Conservation (phyloP, 2,797 vertebrate genomes). For the Sorex maritimensis region DNA sequence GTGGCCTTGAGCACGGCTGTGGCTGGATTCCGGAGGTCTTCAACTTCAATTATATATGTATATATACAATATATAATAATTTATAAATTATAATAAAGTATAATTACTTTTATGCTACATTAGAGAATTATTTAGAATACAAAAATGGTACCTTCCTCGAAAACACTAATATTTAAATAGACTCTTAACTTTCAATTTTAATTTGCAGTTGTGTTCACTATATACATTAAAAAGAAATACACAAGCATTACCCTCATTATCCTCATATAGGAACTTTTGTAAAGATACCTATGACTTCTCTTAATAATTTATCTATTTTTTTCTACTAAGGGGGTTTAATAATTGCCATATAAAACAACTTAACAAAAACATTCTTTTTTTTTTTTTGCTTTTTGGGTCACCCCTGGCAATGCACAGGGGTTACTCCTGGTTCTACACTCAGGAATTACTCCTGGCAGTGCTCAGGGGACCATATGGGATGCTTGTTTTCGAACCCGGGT, state of each 20-base stretch:
- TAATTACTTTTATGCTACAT: not conserved
- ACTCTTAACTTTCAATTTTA: fast-evolving
- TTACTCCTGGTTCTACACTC: too few species aligned
- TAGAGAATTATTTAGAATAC: conserved; percentile 5
- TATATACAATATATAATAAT: too few species aligned
- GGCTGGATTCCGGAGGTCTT: too few species aligned
- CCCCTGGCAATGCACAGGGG: too few species aligned
- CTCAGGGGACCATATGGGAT: too few species aligned
- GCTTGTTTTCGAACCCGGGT: too few species aligned
- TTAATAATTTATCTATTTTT: not conserved
- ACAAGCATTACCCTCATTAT: not conserved
- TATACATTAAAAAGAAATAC: not conserved
- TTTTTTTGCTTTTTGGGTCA: not conserved
- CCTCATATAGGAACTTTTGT: not conserved
- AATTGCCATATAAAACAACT: not conserved
- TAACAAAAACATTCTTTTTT: not conserved
- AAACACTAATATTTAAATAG: not conserved
- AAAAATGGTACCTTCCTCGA: not conserved
- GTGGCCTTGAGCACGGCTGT: too few species aligned
- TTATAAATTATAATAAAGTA: too few species aligned
- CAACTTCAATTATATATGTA: too few species aligned
- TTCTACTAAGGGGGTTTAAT: not conserved
- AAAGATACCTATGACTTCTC: not conserved
- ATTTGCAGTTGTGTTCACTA: not conserved
- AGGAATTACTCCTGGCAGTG: too few species aligned